These are phyloP conservation scores for Drosophila bifasciata DNA, from an alignment of 1,140 invertebrate genomes.

Conservation along the genomic window DNA sequence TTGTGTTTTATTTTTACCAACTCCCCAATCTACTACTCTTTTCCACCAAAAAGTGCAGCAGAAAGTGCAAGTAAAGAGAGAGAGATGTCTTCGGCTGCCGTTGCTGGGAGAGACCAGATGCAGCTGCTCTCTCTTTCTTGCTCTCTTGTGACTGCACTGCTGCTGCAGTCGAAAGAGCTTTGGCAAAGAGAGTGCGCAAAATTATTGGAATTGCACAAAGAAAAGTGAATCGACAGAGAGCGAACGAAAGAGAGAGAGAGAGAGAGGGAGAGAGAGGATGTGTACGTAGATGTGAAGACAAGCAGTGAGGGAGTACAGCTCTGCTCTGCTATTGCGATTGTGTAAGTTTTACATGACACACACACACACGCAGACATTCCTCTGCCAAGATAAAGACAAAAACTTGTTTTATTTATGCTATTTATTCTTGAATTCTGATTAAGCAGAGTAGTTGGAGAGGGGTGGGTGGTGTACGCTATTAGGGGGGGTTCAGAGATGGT, in stretches of 20 bases:
- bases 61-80: slow-evolving; percentile 68
- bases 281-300: no score
- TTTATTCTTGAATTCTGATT: slow-evolving; percentile 17
- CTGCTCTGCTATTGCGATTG: slow-evolving; percentile 48
- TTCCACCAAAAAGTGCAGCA: slow-evolving; percentile 51
- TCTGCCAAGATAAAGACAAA: slow-evolving; percentile 34
- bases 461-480: slow-evolving; percentile 1
- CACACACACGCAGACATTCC: slow-evolving; percentile 1
- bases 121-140: slow-evolving; percentile 27
- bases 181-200: slow-evolving; percentile 23
- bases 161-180: slow-evolving; percentile 33
- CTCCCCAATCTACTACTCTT: slow-evolving; percentile 66
- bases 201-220: slow-evolving; percentile 80
- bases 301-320: slow-evolving; percentile 2
- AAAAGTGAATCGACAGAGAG: slow-evolving; percentile 70
- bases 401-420: slow-evolving; percentile 62
- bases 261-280: no score
- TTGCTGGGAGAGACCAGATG: slow-evolving; percentile 15
- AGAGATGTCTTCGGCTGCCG: slow-evolving; percentile 12
- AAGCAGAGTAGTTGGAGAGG: neutral
- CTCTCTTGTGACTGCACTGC: slow-evolving; percentile 13
- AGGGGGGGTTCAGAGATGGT: neutral
- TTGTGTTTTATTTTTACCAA: neutral
- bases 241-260: slow-evolving; percentile 29
- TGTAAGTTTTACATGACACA: slow-evolving; percentile 70